Conservation (phyloP, 2,113 vertebrate species). For the Ranitomeya imitator region DNA sequence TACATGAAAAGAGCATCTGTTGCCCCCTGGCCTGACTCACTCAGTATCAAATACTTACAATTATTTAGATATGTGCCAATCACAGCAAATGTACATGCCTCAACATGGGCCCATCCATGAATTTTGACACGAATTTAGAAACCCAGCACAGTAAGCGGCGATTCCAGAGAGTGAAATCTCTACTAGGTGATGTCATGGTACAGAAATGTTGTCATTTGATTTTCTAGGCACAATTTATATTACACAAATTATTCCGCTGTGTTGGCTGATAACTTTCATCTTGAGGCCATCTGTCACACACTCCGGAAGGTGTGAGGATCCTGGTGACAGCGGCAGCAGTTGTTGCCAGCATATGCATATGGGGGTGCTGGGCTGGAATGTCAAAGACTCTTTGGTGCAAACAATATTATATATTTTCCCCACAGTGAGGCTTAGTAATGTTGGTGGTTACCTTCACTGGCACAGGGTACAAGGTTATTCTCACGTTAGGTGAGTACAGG, state of each 20-base stretch:
- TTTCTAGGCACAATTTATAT: background rate
- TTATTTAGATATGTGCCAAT: background rate
- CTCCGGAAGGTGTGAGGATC: background rate
- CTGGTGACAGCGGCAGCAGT: background rate
- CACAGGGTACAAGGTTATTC: too few relatives aligned
- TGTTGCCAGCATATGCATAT: background rate
- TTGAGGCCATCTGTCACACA: background rate
- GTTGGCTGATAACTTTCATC: background rate
- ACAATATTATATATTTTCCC: too few relatives aligned
- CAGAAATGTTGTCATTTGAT: background rate
- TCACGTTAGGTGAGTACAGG: too few relatives aligned
- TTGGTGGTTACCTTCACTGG: too few relatives aligned
- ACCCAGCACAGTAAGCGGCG: background rate
- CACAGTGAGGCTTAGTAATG: too few relatives aligned
- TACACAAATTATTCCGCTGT: background rate
- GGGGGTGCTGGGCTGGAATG: too few relatives aligned
- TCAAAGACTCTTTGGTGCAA: too few relatives aligned
- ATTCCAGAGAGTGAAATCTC: background rate
- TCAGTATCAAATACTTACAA: slow-evolving; percentile 25
- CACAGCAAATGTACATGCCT: slow-evolving; percentile 30
- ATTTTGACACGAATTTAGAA: background rate
- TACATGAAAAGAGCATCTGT: slow-evolving; percentile 23
- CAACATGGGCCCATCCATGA: background rate
- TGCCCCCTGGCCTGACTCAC: slow-evolving; percentile 39
- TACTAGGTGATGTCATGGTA: background rate